Base-by-base conservation (phyloP, 35 echinoderm and acorn worm genomes). In the Heliocidaris erythrogramma region DNA sequence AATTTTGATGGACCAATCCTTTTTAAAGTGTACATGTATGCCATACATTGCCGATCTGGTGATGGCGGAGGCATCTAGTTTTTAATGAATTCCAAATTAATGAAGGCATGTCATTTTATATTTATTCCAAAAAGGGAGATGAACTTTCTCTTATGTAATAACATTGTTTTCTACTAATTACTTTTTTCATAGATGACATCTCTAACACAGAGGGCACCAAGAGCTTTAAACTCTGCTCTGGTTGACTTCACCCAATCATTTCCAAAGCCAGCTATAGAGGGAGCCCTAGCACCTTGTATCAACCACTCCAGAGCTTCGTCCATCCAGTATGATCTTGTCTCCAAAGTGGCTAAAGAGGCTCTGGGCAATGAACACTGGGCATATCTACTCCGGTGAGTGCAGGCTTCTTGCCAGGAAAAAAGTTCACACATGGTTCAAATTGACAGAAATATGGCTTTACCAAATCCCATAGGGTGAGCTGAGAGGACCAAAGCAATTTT, bases 251-350 rank as follows among this genome's bases (percentile, higher is more conserved):
- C 94, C 35, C 56, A 92, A 85, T 88, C 59, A 31, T 95, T 95
- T 61, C 94, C 94, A 3, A 95, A 95, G 56, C 94, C 94, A 48
- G 29, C 47, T 4, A 92, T 95, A 95, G 94, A 95, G 94, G 94
- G 94, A 18, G 88, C 56, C 30, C 50, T 95, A 14, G 48, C 13
- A 30, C 50, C 94, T n/a, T 29, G 94, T 88, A 24, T 69, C 35
- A 53, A 13, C 88, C 16, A 69, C 9, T 47, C 60, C 32, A 13
- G 31, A 7, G 48, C 87, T 9, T 18, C n/a, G 2, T 21, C 30
- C 14, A 27, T 91, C 16, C 94, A 95, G 88, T 95, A 30, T 69
- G 94, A 95, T 53, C 94, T 95, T 42, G 94, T 95, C n/a, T 50
- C 88, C 30, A 95, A 95, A 32, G 94, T 95, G 50, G 86, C 90